phyloP scores from a whole-genome alignment of 2,113 vertebrate genomes.

The Melanocharis versteri region DNA sequence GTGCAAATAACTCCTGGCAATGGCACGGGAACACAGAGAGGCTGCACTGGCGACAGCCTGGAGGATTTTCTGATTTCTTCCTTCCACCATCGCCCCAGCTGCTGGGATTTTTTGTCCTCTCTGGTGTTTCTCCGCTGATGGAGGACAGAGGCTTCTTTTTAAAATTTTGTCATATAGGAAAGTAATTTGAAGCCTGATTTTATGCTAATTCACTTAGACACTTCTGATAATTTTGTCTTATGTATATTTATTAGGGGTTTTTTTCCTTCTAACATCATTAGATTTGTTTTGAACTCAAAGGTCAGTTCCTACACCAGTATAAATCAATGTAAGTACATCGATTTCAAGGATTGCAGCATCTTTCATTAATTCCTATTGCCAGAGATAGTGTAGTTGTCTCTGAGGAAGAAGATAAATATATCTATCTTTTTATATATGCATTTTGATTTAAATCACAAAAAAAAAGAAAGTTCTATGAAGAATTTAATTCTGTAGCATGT shows the following conservation, averaged over 20 bases:
- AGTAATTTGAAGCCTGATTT: background rate
- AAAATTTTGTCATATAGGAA: background rate
- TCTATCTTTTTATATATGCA: background rate
- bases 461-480: background rate
- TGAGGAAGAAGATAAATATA: background rate
- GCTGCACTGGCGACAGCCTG: background rate
- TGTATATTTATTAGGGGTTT: constrained; percentile 9
- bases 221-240: constrained; percentile 26
- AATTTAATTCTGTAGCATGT: background rate
- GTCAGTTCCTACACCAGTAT: constrained; percentile 9
- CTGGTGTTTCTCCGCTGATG: background rate
- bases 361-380: constrained; percentile 41
- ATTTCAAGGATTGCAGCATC: constrained; percentile 23
- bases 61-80: background rate
- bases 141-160: background rate
- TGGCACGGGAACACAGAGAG: background rate
- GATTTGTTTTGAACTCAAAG: constrained; percentile 50
- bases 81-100: background rate
- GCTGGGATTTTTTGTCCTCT: background rate
- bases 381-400: background rate
- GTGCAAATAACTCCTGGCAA: background rate
- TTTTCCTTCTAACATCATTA: constrained; percentile 1
- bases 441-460: background rate
- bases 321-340: constrained; percentile 51
- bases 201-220: background rate